phyloP scores from a whole-genome alignment of 2,797 vertebrate species.

The Rhabdomys pumilio region DNA sequence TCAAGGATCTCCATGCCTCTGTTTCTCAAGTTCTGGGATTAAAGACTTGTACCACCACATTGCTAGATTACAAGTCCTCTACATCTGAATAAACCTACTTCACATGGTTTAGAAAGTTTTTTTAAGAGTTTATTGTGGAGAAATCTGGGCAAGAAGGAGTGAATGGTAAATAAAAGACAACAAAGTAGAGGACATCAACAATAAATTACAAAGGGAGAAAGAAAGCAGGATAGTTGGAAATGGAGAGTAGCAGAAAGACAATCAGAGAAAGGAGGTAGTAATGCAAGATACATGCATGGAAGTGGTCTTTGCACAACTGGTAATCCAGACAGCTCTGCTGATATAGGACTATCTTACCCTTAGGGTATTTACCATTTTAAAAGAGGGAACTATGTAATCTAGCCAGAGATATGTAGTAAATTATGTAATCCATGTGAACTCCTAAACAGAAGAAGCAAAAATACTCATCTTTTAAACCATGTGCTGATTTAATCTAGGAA shows the following conservation, averaged over 20 bases:
- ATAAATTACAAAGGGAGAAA: not conserved
- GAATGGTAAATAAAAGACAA: not conserved
- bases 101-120: not conserved
- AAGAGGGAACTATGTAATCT: not conserved
- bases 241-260: not conserved
- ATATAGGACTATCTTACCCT: too few relatives aligned
- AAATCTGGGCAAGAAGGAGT: not conserved
- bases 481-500: not conserved
- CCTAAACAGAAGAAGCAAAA: not conserved
- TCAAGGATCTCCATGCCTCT: not conserved
- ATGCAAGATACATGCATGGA: not conserved
- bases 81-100: not conserved
- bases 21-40: not conserved
- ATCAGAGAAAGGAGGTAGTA: not conserved
- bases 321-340: not conserved
- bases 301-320: not conserved
- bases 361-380: not conserved
- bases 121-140: not conserved
- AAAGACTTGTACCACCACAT: not conserved
- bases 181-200: not conserved
- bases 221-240: too few relatives aligned
- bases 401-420: not conserved
- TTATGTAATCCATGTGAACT: not conserved
- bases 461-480: not conserved
- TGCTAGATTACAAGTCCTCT: not conserved